These are phyloP conservation scores for Phytoseiulus persimilis DNA, from an alignment of 2,888 invertebrate species.

Conservation along the genomic window DNA sequence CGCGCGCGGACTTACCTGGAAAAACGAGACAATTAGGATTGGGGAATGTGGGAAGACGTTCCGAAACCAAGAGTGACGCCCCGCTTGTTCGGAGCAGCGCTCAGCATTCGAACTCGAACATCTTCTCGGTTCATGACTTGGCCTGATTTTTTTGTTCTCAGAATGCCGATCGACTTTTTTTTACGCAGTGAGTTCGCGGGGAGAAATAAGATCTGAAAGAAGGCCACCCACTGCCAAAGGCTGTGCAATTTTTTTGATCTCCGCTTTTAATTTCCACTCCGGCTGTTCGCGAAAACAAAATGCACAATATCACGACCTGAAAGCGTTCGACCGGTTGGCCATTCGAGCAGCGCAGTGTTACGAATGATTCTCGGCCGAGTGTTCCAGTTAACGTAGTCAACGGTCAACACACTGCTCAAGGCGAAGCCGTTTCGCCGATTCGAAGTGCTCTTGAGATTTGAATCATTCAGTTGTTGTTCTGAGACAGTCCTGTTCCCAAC, in stretches of 20 bases:
- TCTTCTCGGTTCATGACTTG: too few relatives aligned
- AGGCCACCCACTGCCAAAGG: too few relatives aligned
- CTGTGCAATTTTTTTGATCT: too few relatives aligned
- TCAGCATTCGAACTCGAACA: too few relatives aligned
- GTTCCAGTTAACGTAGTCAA: neutral
- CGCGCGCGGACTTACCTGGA: neutral
- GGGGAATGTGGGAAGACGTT: neutral
- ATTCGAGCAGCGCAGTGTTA: neutral
- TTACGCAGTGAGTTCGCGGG: too few relatives aligned
- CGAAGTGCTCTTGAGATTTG: neutral
- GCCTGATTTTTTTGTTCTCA: too few relatives aligned
- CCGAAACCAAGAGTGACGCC: too few relatives aligned
- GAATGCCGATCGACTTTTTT: too few relatives aligned
- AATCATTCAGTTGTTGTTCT: neutral
- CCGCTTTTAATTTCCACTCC: too few relatives aligned
- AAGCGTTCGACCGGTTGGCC: neutral
- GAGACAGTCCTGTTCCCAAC: neutral
- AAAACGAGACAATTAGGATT: neutral
- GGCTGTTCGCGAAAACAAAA: too few relatives aligned
- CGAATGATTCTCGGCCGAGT: neutral
- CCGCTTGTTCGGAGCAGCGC: too few relatives aligned
- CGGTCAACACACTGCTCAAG: neutral
- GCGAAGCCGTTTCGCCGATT: neutral
- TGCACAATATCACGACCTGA: neutral
- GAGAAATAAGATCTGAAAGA: too few relatives aligned